These are phyloP conservation scores for Umimayanthus kanabou DNA, from an alignment of 92 coral and sea anemone species.

Conservation along the genomic window DNA sequence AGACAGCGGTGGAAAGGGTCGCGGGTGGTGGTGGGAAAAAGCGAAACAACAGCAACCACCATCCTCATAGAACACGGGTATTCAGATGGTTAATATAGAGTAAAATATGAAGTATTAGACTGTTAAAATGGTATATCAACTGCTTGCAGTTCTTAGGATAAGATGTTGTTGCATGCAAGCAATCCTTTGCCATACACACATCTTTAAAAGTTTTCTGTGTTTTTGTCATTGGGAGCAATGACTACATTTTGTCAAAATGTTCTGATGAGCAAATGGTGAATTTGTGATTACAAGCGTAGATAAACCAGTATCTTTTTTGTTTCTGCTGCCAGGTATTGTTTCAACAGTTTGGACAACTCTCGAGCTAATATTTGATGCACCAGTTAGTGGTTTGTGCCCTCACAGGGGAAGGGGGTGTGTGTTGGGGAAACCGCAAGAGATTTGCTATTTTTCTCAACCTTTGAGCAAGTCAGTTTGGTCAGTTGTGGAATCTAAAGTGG, in stretches of 20 bases:
- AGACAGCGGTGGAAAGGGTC: conserved; percentile 62
- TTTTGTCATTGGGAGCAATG: neutral
- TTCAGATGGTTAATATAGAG: neutral
- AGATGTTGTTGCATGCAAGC: neutral
- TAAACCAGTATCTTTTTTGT: no score
- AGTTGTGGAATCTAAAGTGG: no score
- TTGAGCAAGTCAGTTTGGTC: no score
- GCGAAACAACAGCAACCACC: conserved; percentile 67
- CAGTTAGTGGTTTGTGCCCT: neutral
- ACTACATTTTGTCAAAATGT: neutral
- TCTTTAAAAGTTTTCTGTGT: neutral
- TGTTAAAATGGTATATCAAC: neutral
- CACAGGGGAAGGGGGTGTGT: no score
- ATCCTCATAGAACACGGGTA: conserved; percentile 1
- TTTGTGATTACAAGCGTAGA: no score
- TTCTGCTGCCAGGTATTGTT: neutral
- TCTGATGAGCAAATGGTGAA: neutral
- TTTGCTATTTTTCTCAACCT: no score
- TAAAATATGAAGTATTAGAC: neutral
- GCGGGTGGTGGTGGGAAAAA: conserved; percentile 93
- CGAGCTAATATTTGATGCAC: neutral
- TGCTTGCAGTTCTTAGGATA: neutral
- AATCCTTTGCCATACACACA: no score
- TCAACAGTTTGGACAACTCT: neutral
- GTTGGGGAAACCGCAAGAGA: neutral